Evolutionary conservation across 2,797 vertebrate genomes (phyloP), one percentile per base, ranked within the genome.

Genomic region (Crenichthys baileyi): DNA sequence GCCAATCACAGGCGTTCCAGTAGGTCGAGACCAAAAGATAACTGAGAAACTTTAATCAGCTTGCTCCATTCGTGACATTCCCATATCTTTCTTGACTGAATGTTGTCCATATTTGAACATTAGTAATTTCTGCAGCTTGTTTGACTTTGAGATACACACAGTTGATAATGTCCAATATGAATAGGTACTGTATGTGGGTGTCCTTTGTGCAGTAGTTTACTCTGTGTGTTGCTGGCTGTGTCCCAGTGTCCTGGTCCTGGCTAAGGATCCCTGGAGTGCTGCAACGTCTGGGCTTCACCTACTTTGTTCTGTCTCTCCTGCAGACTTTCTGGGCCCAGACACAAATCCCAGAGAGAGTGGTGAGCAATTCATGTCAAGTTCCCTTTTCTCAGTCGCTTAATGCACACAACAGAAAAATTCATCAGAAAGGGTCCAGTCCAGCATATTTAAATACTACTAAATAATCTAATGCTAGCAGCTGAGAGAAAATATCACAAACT

Each of bases 251-350:
- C 72, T 96, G 91, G 96, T 95, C 96, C 26, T 96, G 96, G 95
- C 94, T 96, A 63, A 92, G 96, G 83, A 91, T 97, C 88, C 96
- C 96, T 72, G 96, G 96, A 73, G 96, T 96, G 51, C 93, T 97
- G 73, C 96, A 96, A 90, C 94, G 95, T 70, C 91, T 97, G 86
- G 96, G 92, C 73, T 95, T 96, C 91, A 97, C 96, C 73, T 97
- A 96, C 92, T 96, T 96, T 86, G 87, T 91, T 73, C 83, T 97
- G 92, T 94, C 95, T 75, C 84, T 96, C 67, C 94, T 97, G 93
- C 95, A 97, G 92, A 95, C 92, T 61, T 92, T 91, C 84, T 96
- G 93, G 89, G 86, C 92, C 88, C 92, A 84, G 83, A 92, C 53
- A 91, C 90, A 88, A 73, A 92, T 91, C 83, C 91, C 90, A 51